Percentiles rank a stretch among this genome's conserved stretches.
These are phyloP conservation scores for Nanorana parkeri DNA, from an alignment of 2,113 vertebrate genomes.

Conservation along the genomic window DNA sequence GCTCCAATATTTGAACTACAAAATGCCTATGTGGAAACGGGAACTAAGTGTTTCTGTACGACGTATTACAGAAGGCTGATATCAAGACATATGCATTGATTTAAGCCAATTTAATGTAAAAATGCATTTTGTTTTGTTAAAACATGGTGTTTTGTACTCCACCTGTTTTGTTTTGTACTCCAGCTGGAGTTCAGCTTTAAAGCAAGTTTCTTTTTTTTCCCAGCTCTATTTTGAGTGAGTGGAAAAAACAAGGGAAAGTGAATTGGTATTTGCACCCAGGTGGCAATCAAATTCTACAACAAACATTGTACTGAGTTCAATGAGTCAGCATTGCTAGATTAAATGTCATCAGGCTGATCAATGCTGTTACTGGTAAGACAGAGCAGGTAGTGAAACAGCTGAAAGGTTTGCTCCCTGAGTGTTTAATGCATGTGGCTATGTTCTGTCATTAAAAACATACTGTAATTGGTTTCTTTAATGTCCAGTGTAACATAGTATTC, in stretches of 20 bases:
- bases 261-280: conserved; percentile 21
- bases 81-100: too few relatives aligned
- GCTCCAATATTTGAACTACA: too few relatives aligned
- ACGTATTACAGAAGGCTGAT: too few relatives aligned
- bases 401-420: conserved; percentile 1
- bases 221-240: not conserved
- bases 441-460: conserved; percentile 11
- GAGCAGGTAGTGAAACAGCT: conserved; percentile 5
- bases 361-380: conserved; percentile 21
- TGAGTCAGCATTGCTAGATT: conserved; percentile 22
- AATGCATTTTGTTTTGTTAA: too few relatives aligned
- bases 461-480: not conserved
- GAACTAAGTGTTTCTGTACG: too few relatives aligned
- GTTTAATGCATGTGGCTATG: not conserved
- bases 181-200: not conserved
- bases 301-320: conserved; percentile 17
- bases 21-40: too few relatives aligned
- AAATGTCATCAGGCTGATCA: conserved; percentile 48
- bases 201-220: not conserved
- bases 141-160: too few relatives aligned
- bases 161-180: too few relatives aligned
- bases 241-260: not conserved
- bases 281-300: conserved; percentile 37
- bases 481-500: too few relatives aligned
- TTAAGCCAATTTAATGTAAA: too few relatives aligned